Evolutionary conservation across 2,113 vertebrate species (phyloP), one percentile per base, ranked within the genome.

Genomic region (Hydrolagus affinis): DNA sequence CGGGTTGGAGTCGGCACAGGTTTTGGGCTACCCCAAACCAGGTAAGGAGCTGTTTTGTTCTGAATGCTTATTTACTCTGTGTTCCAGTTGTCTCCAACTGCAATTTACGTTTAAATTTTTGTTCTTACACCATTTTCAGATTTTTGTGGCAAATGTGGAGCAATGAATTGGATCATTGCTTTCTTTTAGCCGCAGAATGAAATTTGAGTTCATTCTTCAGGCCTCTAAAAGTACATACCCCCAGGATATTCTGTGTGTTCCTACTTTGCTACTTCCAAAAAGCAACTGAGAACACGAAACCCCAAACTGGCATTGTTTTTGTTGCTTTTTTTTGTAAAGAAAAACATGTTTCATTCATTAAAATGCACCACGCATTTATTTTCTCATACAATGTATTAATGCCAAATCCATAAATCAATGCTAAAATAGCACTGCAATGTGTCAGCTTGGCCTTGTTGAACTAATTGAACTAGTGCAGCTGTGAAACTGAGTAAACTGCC

Each of bases 1-100:
- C 96, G 97, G 80, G 97, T 98, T 0, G 98, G 98, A n/a, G 92
- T 99, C 87, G 97, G 98, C 21, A 97, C 97, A 70, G 95, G 95
- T 90, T 97, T 97, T 87, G 97, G 97, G 85, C 92, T 98, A 80
- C 97, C 97, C 75, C 98, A 98, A 89, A 97, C 97, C 88, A 98
- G 97, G 98, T 98, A 89, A 86, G 70, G 21, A 60, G 32, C 11
- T 11, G 60, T 60, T 9, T 73, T 85, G 23, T 73, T 85, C 56
- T n/a, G 44, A 70, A 68, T 70, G 17, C 8, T 6, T 9, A 8
- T 88, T 57, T 87, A 85, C 21, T 86, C 66, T 11, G 8, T 87
- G 7, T 44, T 56, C 87, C 86, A 85, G 85, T 77, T 44, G 85
- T 1, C 2, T 44, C 44, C 44, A 44, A 77, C 86, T 75, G 57